Base-by-base conservation (phyloP, 2,888 invertebrate species). In the Poecilus cupreus region DNA sequence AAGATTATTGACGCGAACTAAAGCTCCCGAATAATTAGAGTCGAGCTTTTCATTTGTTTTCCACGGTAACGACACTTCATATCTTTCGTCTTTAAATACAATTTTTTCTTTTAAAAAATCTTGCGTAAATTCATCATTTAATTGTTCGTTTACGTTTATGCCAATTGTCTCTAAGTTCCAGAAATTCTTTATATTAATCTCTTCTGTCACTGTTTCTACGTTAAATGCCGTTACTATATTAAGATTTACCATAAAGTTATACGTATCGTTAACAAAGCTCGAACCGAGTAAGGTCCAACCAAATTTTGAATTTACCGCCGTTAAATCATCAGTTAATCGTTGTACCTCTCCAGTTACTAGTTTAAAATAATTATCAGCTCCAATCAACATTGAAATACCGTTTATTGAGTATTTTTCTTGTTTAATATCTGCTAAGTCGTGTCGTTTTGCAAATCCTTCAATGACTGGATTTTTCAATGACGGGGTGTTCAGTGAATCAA, bases 301-400 rank as follows among this genome's bases (percentile, higher is more conserved):
- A 11, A 68, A 37, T 68, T 68, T 68, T 5, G 37, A 68, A 8
- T 68, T 68, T 32, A 68, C 68, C 6, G 68, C 64, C n/a, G 64
- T 64, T 64, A 64, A 64, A 18, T 68, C 32, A 13, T 32, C 16
- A 8, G 68, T 57, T 51, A n/a, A n/a, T n/a, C n/a, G n/a, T n/a
- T n/a, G n/a, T n/a, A n/a, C n/a, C n/a, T n/a, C n/a, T n/a, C n/a
- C n/a, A n/a, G n/a, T n/a, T n/a, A n/a, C n/a, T n/a, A n/a, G n/a
- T n/a, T n/a, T n/a, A n/a, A n/a, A n/a, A n/a, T n/a, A 13, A 13
- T 49, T 16, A 4, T 49, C 1, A 49, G 18, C 37, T 37, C 75
- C 75, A 10, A 46, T 54, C 24, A 75, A 32, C 13, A 75, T n/a
- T 49, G 75, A 11, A 16, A 75, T 75, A 11, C 26, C 32, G 18